These are phyloP conservation scores for Physocephala rufipes DNA, from an alignment of 2,888 invertebrate species.

Conservation along the genomic window DNA sequence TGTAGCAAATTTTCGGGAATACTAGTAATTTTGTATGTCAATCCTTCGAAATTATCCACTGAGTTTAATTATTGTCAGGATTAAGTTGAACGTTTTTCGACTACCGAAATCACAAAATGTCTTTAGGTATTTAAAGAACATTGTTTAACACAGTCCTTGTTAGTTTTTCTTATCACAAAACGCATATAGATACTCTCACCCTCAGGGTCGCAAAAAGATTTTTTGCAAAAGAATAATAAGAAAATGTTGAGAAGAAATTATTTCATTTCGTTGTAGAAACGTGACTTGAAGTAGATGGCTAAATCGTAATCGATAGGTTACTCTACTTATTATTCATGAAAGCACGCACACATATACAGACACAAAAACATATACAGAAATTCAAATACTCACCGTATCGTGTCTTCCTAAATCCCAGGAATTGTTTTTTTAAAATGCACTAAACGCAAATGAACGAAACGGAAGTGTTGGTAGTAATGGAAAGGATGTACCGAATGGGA, in stretches of 20 bases:
- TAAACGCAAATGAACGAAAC: neutral
- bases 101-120: no score
- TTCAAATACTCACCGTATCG: no score
- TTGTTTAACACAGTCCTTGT: no score
- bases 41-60: no score
- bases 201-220: no score
- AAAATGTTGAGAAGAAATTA: conserved; percentile 48
- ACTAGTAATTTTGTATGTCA: neutral
- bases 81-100: no score
- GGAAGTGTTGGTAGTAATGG: neutral
- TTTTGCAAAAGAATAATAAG: neutral
- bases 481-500: neutral
- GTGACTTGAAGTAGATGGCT: conserved; percentile 54
- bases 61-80: no score
- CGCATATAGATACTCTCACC: no score
- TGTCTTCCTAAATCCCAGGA: neutral
- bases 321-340: conserved; percentile 1
- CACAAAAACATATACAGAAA: no score
- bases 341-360: neutral
- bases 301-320: conserved; percentile 26
- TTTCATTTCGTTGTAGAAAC: conserved; percentile 56
- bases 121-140: no score
- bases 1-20: no score
- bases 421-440: neutral
- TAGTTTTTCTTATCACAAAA: no score